phyloP scores from a whole-genome alignment of 2,888 invertebrate genomes.

The Corythucha ciliata region DNA sequence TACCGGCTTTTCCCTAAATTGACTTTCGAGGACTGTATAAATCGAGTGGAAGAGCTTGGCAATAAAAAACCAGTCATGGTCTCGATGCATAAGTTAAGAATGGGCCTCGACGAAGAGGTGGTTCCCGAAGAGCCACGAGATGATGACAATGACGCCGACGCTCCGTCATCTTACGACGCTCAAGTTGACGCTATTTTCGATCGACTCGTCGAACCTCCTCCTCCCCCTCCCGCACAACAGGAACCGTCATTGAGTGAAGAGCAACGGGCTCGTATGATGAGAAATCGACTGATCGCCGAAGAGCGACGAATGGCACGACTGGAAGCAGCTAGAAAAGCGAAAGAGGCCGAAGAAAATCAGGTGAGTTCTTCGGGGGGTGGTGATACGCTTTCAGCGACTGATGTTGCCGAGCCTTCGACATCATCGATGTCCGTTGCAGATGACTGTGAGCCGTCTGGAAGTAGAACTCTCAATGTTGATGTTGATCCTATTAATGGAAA shows the following conservation, averaged over 20 bases:
- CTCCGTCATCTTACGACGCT: constrained; percentile 39
- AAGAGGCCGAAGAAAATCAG: too few species aligned
- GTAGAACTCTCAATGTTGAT: too few species aligned
- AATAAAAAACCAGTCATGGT: constrained; percentile 57
- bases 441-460: too few species aligned
- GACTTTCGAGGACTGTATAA: constrained; percentile 75
- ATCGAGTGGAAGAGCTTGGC: constrained; percentile 71
- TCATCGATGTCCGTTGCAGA: too few species aligned
- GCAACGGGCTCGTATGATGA: constrained; percentile 57
- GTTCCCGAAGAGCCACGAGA: too few species aligned
- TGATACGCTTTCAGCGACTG: too few species aligned
- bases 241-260: constrained; percentile 47
- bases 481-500: too few species aligned
- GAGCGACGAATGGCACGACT: constrained; percentile 52
- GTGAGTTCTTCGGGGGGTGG: too few species aligned
- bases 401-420: too few species aligned
- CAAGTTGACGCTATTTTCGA: constrained; percentile 30
- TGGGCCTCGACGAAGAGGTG: constrained; percentile 47
- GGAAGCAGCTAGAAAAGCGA: constrained; percentile 37
- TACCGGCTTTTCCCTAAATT: constrained; percentile 84
- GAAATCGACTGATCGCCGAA: constrained; percentile 56
- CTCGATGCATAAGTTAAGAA: constrained; percentile 18
- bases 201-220: constrained; percentile 15
- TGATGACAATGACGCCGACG: constrained; percentile 45
- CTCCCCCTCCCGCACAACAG: constrained; percentile 2